phyloP scores from a whole-genome alignment of 2,888 invertebrate species.

The Flexamia atlantica region DNA sequence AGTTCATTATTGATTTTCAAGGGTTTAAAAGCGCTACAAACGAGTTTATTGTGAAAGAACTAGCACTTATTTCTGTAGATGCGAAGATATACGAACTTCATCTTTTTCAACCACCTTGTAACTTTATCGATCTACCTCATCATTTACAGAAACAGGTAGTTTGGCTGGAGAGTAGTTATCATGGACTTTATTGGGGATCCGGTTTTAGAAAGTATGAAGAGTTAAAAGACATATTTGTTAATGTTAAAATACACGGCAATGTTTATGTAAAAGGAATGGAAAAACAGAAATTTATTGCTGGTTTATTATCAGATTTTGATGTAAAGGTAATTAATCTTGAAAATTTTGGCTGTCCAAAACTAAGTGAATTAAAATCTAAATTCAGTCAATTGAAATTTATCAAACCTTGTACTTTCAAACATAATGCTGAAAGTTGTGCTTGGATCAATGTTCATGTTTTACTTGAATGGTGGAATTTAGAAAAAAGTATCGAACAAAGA shows the following conservation, averaged over 20 bases:
- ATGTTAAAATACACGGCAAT: not conserved
- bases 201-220: constrained; percentile 11
- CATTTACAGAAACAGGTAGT: constrained; percentile 32
- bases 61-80: not conserved
- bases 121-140: too few relatives aligned
- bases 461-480: not conserved
- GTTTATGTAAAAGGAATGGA: constrained; percentile 27
- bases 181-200: constrained; percentile 19
- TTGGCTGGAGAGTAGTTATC: not conserved
- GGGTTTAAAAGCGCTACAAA: constrained; percentile 20
- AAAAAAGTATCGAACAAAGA: not conserved
- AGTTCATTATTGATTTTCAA: constrained; percentile 23
- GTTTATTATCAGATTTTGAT: not conserved
- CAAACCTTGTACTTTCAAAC: constrained; percentile 23
- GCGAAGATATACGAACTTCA: not conserved
- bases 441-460: constrained; percentile 23
- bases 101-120: constrained; percentile 29
- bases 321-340: constrained; percentile 37
- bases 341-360: constrained; percentile 9
- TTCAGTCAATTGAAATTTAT: not conserved
- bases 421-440: constrained; percentile 1
- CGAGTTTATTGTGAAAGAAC: constrained; percentile 31
- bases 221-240: constrained; percentile 17
- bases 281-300: constrained; percentile 1
- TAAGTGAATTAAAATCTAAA: not conserved